phyloP scores from a whole-genome alignment of 2,113 vertebrate genomes.

The Loxodonta africana region DNA sequence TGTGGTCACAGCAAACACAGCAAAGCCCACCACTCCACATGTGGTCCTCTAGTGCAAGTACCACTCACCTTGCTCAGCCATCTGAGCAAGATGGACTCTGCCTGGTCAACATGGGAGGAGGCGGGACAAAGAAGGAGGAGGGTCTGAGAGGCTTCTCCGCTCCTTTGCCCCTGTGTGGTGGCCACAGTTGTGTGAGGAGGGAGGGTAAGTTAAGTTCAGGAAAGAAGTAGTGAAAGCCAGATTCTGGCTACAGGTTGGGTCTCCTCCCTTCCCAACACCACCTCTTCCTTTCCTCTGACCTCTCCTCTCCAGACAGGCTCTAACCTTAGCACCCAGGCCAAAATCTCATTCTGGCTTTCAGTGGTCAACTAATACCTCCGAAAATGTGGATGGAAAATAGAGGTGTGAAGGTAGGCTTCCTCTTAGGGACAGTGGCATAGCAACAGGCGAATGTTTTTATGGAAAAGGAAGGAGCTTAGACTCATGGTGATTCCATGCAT shows the following conservation, averaged over 20 bases:
- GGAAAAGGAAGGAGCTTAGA: background rate
- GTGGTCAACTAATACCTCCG: background rate
- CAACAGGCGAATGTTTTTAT: background rate
- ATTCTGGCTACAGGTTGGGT: background rate
- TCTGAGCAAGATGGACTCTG: background rate
- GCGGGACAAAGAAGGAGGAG: too few relatives aligned
- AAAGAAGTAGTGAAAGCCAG: background rate
- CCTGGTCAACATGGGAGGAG: background rate
- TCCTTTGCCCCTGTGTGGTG: too few relatives aligned
- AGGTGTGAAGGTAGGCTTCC: background rate
- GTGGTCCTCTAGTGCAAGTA: fast-evolving
- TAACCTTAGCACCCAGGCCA: background rate
- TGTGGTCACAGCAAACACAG: background rate
- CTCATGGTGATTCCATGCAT: too few relatives aligned
- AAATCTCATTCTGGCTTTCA: background rate
- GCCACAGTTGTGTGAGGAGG: too few relatives aligned
- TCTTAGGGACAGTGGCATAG: background rate
- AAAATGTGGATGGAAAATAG: background rate
- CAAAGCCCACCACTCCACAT: fast-evolving
- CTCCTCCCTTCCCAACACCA: background rate
- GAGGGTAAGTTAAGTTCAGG: too few relatives aligned
- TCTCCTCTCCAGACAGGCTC: background rate
- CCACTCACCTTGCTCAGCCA: background rate
- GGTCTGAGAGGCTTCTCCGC: too few relatives aligned
- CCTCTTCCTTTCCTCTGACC: background rate